Evolutionary conservation across 1,140 invertebrate species (phyloP), one percentile per base, ranked within the genome.

Genomic region (Drosophila orena): DNA sequence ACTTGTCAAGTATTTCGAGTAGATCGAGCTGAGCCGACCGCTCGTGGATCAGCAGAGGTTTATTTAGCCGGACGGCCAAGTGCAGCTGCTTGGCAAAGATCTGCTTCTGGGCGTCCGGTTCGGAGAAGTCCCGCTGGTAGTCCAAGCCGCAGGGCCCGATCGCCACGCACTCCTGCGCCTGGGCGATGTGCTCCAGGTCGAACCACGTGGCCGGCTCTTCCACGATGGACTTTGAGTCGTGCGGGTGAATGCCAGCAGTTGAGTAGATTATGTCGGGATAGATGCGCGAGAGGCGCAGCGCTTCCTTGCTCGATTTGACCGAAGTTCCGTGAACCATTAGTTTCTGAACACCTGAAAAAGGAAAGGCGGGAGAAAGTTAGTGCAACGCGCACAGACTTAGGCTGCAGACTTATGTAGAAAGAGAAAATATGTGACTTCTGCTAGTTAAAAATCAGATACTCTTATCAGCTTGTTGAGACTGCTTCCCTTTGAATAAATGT

Each of bases 191-290:
- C 85, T 94, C 94, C 38, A 97, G 92, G 81, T 97, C 96, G 59
- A 94, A 93, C 93, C 95, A 94, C 57, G 94, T 94, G 12, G 95
- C 93, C 66, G 95, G 94, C 79, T 96, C 95, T 53, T 97, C 96
- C 58, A 95, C 95, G 95, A 97, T 98, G 2, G 96, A 97, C 93
- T 98, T 98, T 1, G 98, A 97, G 93, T 99, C 98, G 93, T 98
- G 97, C 8, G 98, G 98, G 93, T 99, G 98, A 64, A 99, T 96
- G 97, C 97, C 98, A 92, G 97, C 97, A 79, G 98, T 98, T 44
- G 96, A 98, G 93, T 98, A 98, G 46, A 98, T 94, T 17, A 95
- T 96, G 73, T 97, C 97, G 49, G 97, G 97, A 93, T 97, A 97
- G 83, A 98, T 95, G 90, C 97, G 94, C 46, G 97, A 97, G 37